Base-by-base conservation (phyloP, 2,888 invertebrate genomes). In the Macropis europaea region DNA sequence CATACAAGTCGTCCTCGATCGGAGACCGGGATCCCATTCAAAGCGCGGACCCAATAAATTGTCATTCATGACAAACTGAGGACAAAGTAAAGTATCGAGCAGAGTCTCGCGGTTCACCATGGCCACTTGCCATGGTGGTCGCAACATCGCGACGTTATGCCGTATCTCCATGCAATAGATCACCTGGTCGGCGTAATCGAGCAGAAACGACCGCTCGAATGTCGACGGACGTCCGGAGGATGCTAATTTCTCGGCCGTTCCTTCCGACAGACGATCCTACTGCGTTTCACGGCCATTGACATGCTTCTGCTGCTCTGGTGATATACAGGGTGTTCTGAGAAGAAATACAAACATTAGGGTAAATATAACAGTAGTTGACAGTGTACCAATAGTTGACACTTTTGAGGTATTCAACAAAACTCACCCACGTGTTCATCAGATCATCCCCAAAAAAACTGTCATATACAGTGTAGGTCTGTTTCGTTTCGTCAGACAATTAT, bases 51-150 rank as follows among this genome's bases (percentile, higher is more conserved):
- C 79, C 79, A 71, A 82, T 83, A 82, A 82, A 84, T 84, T 80
- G 82, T 83, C 82, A 81, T 82, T 81, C 81, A 75, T 84, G 84
- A 82, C 82, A 83, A 83, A 84, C 82, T 75, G 81, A 80, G 73
- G 81, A 82, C 78, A 53, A 68, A 61, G 66, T 64, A 60, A 66
- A 66, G 47, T 24, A 34, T 42, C 52, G 45, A 52, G 22, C 54
- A 17, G 22, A n/a, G 38, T 24, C 32, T 15, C 42, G 45, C 36
- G 13, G 42, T 42, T 43, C 42, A 63, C 45, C 59, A 53, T 38
- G 42, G 54, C 54, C 32, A 59, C 54, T 19, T 57, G 61, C 45
- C 45, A 52, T n/a, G 24, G 40, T 50, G 45, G 32, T 43, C 56
- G 15, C 13, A 54, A 15, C 40, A 38, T 40, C 48, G 45, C 42